Evolutionary conservation across 2,797 vertebrate genomes (phyloP).

Genomic region (Corythornis leucogaster): DNA sequence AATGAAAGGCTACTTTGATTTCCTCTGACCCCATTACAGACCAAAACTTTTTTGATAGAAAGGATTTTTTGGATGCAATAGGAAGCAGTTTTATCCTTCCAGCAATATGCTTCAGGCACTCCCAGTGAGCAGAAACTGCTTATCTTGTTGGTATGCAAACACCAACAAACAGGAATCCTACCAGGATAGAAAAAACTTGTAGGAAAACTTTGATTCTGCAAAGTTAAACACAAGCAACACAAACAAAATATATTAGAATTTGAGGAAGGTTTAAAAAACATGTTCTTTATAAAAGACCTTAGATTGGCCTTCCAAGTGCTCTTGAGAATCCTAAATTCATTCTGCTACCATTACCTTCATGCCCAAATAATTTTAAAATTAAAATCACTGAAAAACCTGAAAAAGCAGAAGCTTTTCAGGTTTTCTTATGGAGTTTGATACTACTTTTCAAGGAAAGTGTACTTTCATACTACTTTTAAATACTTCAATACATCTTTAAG

Average conservation of each 20-base stretch:
- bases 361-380: neutral
- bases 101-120: neutral
- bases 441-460: neutral
- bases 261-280: neutral
- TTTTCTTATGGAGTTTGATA: neutral
- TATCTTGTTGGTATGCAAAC: neutral
- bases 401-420: neutral
- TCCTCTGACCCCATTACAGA: slow-evolving; percentile 64
- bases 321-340: neutral
- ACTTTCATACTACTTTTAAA: neutral
- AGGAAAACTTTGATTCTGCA: neutral
- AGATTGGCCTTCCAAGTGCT: neutral
- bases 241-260: neutral
- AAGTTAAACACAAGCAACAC: neutral
- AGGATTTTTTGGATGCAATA: slow-evolving; percentile 41
- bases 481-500: neutral
- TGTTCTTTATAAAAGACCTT: neutral
- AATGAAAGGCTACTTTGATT: slow-evolving; percentile 73
- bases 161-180: neutral
- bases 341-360: neutral
- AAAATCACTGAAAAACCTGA: neutral
- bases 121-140: neutral
- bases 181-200: neutral
- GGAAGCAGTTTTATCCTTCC: slow-evolving; percentile 36
- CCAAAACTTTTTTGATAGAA: slow-evolving; percentile 61